phyloP scores from a whole-genome alignment of 2,888 invertebrate species.

The Macaria liturata region DNA sequence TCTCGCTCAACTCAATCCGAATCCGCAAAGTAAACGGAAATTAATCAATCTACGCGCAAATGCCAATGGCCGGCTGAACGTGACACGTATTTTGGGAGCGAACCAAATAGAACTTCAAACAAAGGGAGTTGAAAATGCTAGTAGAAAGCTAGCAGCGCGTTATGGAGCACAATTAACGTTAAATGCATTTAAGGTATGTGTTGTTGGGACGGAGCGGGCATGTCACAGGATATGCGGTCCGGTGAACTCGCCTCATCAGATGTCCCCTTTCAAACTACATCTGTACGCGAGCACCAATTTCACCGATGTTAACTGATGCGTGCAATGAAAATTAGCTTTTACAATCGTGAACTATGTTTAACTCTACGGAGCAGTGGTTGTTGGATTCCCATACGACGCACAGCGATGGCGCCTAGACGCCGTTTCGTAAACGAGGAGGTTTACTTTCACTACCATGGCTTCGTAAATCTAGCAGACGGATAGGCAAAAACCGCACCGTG shows the following conservation, averaged over 20 bases:
- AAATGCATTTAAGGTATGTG: slow-evolving; percentile 50
- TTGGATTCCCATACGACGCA: slow-evolving; percentile 21
- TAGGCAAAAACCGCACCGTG: slow-evolving; percentile 56
- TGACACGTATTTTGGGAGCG: slow-evolving; percentile 28
- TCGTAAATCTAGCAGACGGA: slow-evolving; percentile 51
- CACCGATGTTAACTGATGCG: slow-evolving; percentile 66
- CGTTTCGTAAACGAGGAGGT: slow-evolving; percentile 52
- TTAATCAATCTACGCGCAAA: slow-evolving; percentile 58
- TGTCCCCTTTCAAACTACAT: slow-evolving; percentile 70
- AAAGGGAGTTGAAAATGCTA: slow-evolving; percentile 13
- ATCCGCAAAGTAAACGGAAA: slow-evolving; percentile 56
- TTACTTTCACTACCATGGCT: slow-evolving; percentile 61
- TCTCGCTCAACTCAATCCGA: slow-evolving; percentile 41
- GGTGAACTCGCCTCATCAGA: slow-evolving; percentile 63
- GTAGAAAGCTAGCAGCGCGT: slow-evolving; percentile 20
- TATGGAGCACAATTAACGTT: slow-evolving; percentile 41
- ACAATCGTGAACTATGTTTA: no score
- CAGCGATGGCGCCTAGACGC: slow-evolving; percentile 32
- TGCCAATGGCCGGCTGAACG: slow-evolving; percentile 39
- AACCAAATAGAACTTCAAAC: slow-evolving; percentile 25
- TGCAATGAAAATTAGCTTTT: slow-evolving; percentile 39
- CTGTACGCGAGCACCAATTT: slow-evolving; percentile 63
- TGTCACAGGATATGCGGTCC: slow-evolving; percentile 74
- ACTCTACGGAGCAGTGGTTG: slow-evolving; percentile 2
- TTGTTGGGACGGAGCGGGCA: slow-evolving; percentile 49